These are phyloP conservation scores for Caiman crocodilus DNA, from an alignment of 2,797 vertebrate genomes.

Conservation along the genomic window DNA sequence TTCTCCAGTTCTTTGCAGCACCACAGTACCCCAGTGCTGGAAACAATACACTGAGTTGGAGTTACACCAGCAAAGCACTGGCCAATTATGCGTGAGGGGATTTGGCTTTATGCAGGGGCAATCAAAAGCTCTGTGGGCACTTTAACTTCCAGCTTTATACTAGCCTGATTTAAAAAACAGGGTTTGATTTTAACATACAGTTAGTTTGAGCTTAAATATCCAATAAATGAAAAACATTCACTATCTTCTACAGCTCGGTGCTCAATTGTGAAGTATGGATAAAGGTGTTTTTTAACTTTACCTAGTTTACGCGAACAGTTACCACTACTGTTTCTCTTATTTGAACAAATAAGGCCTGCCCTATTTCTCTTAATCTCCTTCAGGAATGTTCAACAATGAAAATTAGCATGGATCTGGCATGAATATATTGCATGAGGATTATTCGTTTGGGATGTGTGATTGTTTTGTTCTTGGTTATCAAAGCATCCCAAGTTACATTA, in stretches of 20 bases:
- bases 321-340: neutral
- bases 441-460: neutral
- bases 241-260: neutral
- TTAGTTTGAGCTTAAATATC: neutral
- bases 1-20: neutral
- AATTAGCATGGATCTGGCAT: neutral
- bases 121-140: neutral
- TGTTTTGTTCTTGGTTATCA: neutral
- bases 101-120: neutral
- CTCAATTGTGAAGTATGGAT: neutral
- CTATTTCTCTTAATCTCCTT: neutral
- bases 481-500: neutral
- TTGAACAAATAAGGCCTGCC: neutral
- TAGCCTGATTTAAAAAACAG: neutral
- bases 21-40: accelerated
- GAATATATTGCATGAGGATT: neutral
- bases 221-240: neutral
- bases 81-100: neutral
- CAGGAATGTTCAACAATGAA: neutral
- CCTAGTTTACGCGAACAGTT: neutral
- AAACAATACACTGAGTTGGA: accelerated
- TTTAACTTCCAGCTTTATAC: neutral
- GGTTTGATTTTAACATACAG: neutral
- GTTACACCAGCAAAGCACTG: neutral
- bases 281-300: neutral